A percentile compares a stretch with the other conserved stretches of the same genome.
Evolutionary conservation across 92 coral and sea anemone species (phyloP).

Genomic region (Nematostella vectensis): DNA sequence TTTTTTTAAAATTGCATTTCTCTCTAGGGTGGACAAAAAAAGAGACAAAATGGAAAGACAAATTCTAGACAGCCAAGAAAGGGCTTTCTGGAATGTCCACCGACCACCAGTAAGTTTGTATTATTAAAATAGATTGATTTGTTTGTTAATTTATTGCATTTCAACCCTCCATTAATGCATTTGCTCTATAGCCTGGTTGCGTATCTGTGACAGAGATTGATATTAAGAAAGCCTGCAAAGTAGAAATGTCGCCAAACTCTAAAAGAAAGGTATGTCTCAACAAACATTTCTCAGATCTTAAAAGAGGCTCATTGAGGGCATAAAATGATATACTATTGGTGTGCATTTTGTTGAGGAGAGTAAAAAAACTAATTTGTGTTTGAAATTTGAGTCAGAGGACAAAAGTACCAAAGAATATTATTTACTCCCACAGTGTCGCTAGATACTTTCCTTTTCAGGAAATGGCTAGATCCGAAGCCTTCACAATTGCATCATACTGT

Average conservation of each 20-base stretch:
- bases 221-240: slow-evolving; percentile 82
- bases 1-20: neutral
- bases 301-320: no score
- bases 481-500: no score
- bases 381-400: no score
- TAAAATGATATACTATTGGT: no score
- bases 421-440: no score
- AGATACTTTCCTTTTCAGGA: no score
- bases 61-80: slow-evolving; percentile 81
- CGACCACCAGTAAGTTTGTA: slow-evolving; percentile 65
- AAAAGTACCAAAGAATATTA: no score
- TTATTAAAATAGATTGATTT: neutral
- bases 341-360: no score
- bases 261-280: slow-evolving; percentile 56
- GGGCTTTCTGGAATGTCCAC: slow-evolving; percentile 93
- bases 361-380: no score
- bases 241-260: slow-evolving; percentile 54
- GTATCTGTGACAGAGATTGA: slow-evolving; percentile 86
- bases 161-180: neutral
- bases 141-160: neutral
- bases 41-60: slow-evolving; percentile 87
- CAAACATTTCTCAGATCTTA: no score
- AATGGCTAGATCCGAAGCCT: no score
- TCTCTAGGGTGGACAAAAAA: slow-evolving; percentile 69
- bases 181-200: slow-evolving; percentile 68